Base-by-base conservation (phyloP, 2,888 invertebrate species). In the Carpatolechia fugitivella region DNA sequence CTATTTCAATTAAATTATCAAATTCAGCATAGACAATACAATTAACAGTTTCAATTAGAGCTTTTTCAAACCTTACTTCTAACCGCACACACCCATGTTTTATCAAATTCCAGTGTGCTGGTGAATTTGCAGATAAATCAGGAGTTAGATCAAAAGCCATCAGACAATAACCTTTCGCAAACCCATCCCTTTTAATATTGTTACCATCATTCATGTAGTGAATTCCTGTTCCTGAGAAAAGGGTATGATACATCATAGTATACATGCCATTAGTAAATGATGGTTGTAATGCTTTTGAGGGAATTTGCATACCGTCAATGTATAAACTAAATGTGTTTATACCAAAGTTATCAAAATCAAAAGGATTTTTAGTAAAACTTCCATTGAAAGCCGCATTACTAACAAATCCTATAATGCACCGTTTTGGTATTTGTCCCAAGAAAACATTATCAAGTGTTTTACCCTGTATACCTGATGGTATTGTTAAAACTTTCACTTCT, bases 81-180 rank as follows among this genome's bases (percentile, higher is more conserved):
- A 63, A 46, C 36, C 61, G 53, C 7, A 64, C 63, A 49, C 63
- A 63, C 20, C 63, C 61, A 51, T 60, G 56, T 36, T 41, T 59
- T 10, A 64, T 60, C 3, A 65, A 47, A 60, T 63, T 68, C 63
- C 63, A 63, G 47, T 66, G 62, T 29, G 41, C 38, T n/a, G 50
- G 16, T 52, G 60, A 60, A 36, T 56, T 60, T 7, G 63, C 61
- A 46, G 58, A 58, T 47, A 63, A 59, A 56, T 64, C 62, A 29
- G 61, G 63, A 8, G 65, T 64, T 54, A 65, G 40, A 48, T 63
- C 62, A 58, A 68, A 67, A 20, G 63, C 66, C 49, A 66, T 29
- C 13, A 65, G 50, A 60, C 62, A 64, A 46, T 59, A 66, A 35
- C 63, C 63, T 50, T 60, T 57, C 44, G 57, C 20, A 58, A 59